Percentiles rank a stretch among this genome's conserved stretches.
Evolutionary conservation across 2,888 invertebrate genomes (phyloP).

Genomic region (Apantesis nais): DNA sequence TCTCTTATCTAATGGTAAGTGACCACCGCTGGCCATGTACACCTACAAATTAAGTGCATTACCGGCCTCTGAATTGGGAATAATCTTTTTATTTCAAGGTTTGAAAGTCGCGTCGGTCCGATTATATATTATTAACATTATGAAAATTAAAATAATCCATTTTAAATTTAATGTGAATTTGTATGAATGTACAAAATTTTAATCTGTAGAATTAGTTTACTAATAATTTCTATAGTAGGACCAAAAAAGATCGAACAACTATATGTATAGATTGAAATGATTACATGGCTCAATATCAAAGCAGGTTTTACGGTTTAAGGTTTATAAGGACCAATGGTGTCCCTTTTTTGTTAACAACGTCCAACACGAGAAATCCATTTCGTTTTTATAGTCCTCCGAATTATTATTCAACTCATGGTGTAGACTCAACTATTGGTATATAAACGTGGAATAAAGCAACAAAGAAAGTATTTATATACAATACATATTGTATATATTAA

Average conservation of each 20-base stretch:
- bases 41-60: no score
- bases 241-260: not conserved
- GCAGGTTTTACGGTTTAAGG: slow-evolving; percentile 54
- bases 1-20: no score
- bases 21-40: no score
- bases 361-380: slow-evolving; percentile 48
- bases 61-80: no score
- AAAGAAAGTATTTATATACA: not conserved
- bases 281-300: slow-evolving; percentile 71
- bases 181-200: not conserved
- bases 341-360: slow-evolving; percentile 36
- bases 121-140: no score
- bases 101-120: no score
- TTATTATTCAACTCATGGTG: slow-evolving; percentile 45
- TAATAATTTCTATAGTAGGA: not conserved
- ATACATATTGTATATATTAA: not conserved
- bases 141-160: not conserved
- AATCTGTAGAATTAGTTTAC: not conserved
- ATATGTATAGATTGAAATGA: slow-evolving; percentile 46
- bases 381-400: slow-evolving; percentile 40
- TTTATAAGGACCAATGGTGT: slow-evolving; percentile 43
- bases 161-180: not conserved
- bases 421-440: not conserved
- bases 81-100: no score
- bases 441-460: not conserved